phyloP scores from a whole-genome alignment of 2,113 vertebrate species.

The Megaptera novaeangliae region DNA sequence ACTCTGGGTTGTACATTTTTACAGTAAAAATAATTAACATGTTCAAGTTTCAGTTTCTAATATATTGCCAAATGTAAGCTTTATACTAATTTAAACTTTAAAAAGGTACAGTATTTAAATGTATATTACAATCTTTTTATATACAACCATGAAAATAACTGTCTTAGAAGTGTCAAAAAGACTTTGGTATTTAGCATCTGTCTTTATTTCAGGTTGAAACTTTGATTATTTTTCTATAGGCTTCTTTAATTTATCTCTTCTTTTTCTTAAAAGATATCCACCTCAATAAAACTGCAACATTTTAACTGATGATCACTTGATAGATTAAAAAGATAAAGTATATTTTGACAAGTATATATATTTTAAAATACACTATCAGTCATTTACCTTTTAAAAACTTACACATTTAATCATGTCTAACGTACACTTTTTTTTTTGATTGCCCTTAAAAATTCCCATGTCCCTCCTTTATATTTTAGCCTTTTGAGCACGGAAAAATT shows the following conservation, averaged over 20 bases:
- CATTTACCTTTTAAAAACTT: not conserved
- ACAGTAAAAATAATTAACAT: not conserved
- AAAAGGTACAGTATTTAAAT: not conserved
- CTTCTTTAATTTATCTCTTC: not conserved
- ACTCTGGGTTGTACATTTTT: not conserved
- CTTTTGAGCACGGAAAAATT: not conserved
- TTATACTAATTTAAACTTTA: not conserved
- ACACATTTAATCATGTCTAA: not conserved
- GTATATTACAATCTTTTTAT: not conserved
- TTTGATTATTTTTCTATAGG: not conserved
- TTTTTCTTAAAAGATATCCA: not conserved
- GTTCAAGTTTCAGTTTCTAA: not conserved
- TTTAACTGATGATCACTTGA: not conserved
- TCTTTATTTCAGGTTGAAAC: not conserved
- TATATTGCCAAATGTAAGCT: not conserved
- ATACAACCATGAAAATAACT: not conserved
- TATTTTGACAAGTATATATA: not conserved
- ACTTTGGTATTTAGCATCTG: not conserved
- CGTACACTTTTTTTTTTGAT: not conserved
- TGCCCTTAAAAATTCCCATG: not conserved
- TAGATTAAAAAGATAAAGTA: not conserved
- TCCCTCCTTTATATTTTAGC: not conserved
- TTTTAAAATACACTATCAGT: not conserved
- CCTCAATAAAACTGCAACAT: not conserved
- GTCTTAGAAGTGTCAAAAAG: not conserved